phyloP scores from a whole-genome alignment of 2,113 vertebrate genomes.

The Platichthys stellatus region DNA sequence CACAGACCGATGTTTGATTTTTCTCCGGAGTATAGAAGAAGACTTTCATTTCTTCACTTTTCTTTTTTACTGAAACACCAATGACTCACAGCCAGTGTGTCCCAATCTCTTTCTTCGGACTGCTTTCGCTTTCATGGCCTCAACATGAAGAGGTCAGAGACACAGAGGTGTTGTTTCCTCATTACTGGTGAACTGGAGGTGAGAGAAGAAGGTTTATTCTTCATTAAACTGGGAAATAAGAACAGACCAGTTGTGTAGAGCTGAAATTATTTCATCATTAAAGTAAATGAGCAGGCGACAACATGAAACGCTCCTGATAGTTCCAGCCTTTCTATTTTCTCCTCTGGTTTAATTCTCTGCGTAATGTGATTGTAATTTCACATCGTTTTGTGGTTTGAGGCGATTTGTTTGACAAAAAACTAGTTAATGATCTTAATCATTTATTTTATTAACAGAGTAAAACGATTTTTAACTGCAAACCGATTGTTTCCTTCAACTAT shows the following conservation, averaged over 20 bases:
- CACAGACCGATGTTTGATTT: not conserved
- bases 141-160: slow-evolving; percentile 9
- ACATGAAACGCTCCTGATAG: not conserved
- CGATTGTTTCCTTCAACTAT: too few relatives aligned
- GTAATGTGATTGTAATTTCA: too few relatives aligned
- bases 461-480: too few relatives aligned
- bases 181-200: not conserved
- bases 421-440: too few relatives aligned
- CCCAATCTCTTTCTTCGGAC: slow-evolving; percentile 8
- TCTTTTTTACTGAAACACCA: not conserved
- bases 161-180: not conserved
- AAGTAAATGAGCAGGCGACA: not conserved
- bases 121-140: slow-evolving; percentile 1
- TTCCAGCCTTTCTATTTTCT: not conserved
- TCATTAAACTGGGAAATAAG: not conserved
- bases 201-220: not conserved
- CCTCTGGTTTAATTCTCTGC: not conserved
- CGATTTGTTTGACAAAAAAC: too few relatives aligned
- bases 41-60: not conserved
- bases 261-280: not conserved
- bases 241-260: too few relatives aligned
- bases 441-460: too few relatives aligned
- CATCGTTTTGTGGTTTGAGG: too few relatives aligned
- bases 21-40: not conserved
- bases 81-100: too few relatives aligned